Conservation (phyloP, 2,113 vertebrate genomes). For the Butorides virescens region DNA sequence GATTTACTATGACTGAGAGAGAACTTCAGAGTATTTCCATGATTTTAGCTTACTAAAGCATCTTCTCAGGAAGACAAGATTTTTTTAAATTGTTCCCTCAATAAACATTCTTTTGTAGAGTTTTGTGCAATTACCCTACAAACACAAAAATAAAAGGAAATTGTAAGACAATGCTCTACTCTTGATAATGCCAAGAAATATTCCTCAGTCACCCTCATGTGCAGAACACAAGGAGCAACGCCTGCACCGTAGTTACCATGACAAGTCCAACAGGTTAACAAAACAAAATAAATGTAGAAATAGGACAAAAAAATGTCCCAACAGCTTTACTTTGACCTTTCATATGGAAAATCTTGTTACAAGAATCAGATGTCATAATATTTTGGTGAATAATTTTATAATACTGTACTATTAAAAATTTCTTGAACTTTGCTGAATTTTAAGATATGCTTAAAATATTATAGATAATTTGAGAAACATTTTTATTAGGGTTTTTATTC, state of each 20-base stretch:
- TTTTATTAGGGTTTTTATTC: background rate
- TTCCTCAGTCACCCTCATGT: background rate
- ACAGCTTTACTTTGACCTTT: background rate
- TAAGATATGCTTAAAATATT: background rate
- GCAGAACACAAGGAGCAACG: background rate
- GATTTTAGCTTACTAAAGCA: background rate
- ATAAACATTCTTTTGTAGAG: background rate
- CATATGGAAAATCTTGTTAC: background rate
- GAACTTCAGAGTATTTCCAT: background rate
- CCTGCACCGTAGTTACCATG: background rate
- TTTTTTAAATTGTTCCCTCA: constrained; percentile 3
- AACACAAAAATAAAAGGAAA: background rate
- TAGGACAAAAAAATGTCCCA: background rate
- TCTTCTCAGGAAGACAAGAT: background rate
- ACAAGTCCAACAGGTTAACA: background rate
- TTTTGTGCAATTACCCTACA: background rate
- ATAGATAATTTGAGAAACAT: background rate
- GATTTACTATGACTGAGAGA: background rate
- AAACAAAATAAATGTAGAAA: background rate
- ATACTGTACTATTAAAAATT: background rate
- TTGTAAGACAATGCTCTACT: background rate
- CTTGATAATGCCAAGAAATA: background rate
- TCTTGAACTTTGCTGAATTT: background rate
- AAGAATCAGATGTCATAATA: background rate
- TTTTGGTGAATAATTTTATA: background rate